Percentiles rank a stretch among this genome's conserved stretches.
phyloP scores from a whole-genome alignment of 2,888 invertebrate species.

The Antitype chi region DNA sequence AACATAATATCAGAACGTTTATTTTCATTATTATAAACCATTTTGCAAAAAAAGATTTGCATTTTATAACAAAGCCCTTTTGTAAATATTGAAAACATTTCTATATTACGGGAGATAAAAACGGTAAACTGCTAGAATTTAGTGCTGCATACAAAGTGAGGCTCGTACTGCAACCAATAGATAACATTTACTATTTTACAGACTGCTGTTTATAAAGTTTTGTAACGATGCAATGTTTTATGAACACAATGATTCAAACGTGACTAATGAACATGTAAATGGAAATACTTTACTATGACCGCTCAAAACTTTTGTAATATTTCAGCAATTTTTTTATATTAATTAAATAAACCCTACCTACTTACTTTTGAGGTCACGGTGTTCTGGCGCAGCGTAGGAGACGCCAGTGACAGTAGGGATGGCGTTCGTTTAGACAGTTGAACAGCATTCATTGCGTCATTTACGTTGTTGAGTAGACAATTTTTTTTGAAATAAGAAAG shows the following conservation, averaged over 20 bases:
- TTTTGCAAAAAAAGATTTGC: slow-evolving; percentile 37
- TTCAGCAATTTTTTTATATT: too few relatives aligned
- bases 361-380: too few relatives aligned
- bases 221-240: slow-evolving; percentile 5
- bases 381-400: not conserved
- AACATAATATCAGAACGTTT: not conserved
- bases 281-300: not conserved
- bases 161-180: slow-evolving; percentile 8
- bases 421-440: too few relatives aligned
- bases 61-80: slow-evolving; percentile 48
- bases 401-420: too few relatives aligned
- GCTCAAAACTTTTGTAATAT: not conserved
- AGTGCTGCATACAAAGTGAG: slow-evolving; percentile 39
- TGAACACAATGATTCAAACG: slow-evolving; percentile 6
- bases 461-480: too few relatives aligned
- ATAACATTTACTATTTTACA: slow-evolving; percentile 37
- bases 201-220: slow-evolving; percentile 23
- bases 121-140: slow-evolving; percentile 32
- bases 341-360: too few relatives aligned
- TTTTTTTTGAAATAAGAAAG: too few relatives aligned
- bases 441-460: too few relatives aligned
- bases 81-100: slow-evolving; percentile 51
- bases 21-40: not conserved
- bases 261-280: not conserved
- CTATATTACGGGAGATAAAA: slow-evolving; percentile 40